Evolutionary conservation across 2,888 invertebrate species (phyloP).

Genomic region (Pecten maximus): DNA sequence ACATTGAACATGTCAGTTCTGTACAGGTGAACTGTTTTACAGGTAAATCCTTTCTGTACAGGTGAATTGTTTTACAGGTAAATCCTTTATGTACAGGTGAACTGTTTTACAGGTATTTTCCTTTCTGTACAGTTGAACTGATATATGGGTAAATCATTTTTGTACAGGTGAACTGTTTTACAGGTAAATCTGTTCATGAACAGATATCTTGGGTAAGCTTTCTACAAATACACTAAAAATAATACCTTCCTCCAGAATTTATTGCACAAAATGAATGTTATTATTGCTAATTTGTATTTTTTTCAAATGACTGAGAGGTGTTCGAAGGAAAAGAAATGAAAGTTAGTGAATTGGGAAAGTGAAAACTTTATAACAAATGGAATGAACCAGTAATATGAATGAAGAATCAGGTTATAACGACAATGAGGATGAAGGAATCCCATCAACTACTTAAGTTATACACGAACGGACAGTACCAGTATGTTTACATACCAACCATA

Average conservation of each 20-base stretch:
- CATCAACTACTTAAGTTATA: background rate
- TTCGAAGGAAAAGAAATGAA: background rate
- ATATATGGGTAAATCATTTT: too few relatives aligned
- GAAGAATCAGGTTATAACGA: background rate
- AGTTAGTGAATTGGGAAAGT: background rate
- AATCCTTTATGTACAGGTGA: background rate
- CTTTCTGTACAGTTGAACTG: background rate
- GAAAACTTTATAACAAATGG: background rate
- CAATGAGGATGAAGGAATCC: background rate
- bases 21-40: background rate
- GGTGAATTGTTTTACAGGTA: background rate
- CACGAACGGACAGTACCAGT: background rate
- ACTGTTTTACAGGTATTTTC: background rate
- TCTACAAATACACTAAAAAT: slow-evolving; percentile 5
- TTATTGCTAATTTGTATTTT: background rate
- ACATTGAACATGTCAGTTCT: background rate
- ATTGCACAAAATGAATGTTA: slow-evolving; percentile 3
- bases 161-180: background rate
- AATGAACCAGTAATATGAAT: slow-evolving; percentile 22
- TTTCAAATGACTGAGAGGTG: background rate
- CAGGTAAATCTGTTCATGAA: background rate
- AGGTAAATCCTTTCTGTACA: background rate
- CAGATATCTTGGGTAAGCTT: background rate
- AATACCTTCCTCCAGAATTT: slow-evolving; percentile 6
- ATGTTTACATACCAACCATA: background rate